A percentile compares a stretch with the other conserved stretches of the same genome.
These are phyloP conservation scores for Harpagifer antarcticus DNA, from an alignment of 2,797 vertebrate species.

Conservation along the genomic window DNA sequence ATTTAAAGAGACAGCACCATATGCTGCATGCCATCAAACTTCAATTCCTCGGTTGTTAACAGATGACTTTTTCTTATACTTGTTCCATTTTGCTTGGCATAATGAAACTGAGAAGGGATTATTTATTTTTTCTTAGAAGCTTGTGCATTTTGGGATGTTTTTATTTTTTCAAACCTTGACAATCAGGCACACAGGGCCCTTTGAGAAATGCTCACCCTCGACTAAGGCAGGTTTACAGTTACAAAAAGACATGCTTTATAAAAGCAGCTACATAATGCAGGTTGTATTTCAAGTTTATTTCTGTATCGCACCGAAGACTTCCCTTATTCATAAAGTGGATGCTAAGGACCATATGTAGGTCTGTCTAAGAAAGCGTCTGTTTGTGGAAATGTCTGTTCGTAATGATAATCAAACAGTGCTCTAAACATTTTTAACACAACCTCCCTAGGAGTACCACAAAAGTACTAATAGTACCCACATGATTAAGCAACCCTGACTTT, in stretches of 20 bases:
- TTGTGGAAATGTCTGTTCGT: conserved; percentile 16
- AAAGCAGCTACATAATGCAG: conserved; percentile 43
- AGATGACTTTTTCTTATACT: conserved; percentile 24
- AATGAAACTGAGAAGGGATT: conserved; percentile 56
- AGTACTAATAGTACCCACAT: conserved; percentile 22
- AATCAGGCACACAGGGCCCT: conserved; percentile 71
- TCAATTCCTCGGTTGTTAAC: conserved; percentile 26
- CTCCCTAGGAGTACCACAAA: conserved; percentile 11
- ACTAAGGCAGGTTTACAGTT: conserved; percentile 13
- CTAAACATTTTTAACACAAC: conserved; percentile 19
- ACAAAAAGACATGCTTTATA: conserved; percentile 45
- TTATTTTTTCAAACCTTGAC: conserved; percentile 62
- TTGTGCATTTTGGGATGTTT: conserved; percentile 33
- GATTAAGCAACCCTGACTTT: neutral
- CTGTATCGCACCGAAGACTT: conserved; percentile 10
- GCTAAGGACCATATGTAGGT: conserved; percentile 47
- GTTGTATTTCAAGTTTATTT: no score
- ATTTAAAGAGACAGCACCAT: conserved; percentile 27
- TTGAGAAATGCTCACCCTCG: conserved; percentile 9
- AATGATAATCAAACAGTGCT: conserved; percentile 42
- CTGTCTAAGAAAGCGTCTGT: conserved; percentile 25
- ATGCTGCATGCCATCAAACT: conserved; percentile 27
- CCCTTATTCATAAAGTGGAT: conserved; percentile 26
- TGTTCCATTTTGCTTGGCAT: conserved; percentile 40
- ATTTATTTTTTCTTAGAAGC: conserved; percentile 63